These are phyloP conservation scores for Ostrea denselamellosa DNA, from an alignment of 1,140 invertebrate genomes.

Conservation along the genomic window DNA sequence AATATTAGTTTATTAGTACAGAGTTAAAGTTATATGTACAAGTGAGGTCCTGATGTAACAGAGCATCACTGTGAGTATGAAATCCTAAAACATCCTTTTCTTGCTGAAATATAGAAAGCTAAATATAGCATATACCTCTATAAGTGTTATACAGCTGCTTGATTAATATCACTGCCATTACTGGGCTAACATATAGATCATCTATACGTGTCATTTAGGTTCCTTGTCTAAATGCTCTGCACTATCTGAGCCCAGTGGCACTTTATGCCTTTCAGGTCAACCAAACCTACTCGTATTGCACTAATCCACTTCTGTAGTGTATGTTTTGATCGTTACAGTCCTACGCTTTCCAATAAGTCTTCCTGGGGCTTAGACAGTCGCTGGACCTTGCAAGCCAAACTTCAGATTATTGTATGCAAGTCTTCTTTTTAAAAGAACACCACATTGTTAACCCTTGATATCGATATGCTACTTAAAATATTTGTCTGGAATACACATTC, in stretches of 20 bases:
- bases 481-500: conserved; percentile 47
- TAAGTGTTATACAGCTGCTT: background rate
- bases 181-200: background rate
- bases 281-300: background rate
- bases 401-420: conserved; percentile 18
- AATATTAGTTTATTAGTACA: background rate
- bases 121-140: background rate
- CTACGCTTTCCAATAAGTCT: conserved; percentile 7
- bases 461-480: conserved; percentile 47
- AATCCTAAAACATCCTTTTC: background rate
- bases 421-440: conserved; percentile 2
- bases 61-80: background rate
- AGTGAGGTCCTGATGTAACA: background rate
- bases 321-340: conserved; percentile 8
- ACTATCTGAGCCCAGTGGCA: background rate
- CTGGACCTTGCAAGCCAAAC: conserved; percentile 40
- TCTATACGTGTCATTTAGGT: background rate
- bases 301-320: background rate
- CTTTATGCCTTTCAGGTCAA: background rate
- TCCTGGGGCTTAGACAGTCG: conserved; percentile 27
- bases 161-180: background rate
- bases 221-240: background rate
- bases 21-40: background rate
- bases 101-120: background rate
- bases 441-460: conserved; percentile 30